A percentile compares a stretch with the other conserved stretches of the same genome.
Evolutionary conservation across 2,113 vertebrate species (phyloP).

Genomic region (Tonatia bakeri): DNA sequence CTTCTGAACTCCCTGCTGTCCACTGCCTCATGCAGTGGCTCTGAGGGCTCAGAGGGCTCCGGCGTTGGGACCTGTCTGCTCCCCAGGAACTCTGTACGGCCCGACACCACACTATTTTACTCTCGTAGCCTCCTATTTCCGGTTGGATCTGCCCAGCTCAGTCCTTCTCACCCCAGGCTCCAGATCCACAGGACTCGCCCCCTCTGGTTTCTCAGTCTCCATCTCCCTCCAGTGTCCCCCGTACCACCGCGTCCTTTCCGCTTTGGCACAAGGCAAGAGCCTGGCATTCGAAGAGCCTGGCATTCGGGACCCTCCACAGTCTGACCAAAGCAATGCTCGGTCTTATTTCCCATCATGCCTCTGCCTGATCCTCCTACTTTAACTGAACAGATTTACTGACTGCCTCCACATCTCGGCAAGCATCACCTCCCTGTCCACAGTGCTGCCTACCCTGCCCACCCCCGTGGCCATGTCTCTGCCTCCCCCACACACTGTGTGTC

Average conservation of each 20-base stretch:
- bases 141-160: no score
- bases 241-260: neutral
- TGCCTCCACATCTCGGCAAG: neutral
- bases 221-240: neutral
- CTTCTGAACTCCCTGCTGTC: neutral
- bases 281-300: neutral
- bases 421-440: neutral
- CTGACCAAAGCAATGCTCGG: neutral
- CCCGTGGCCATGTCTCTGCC: neutral
- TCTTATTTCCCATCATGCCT: neutral
- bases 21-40: neutral
- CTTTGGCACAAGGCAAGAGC: neutral
- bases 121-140: neutral
- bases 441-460: neutral
- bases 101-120: neutral
- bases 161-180: neutral
- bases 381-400: neutral
- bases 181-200: neutral
- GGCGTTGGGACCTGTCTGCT: neutral
- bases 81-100: fast-evolving
- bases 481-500: neutral
- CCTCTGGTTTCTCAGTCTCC: neutral
- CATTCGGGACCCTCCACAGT: neutral
- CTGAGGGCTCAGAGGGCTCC: neutral
- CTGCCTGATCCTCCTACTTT: neutral